Percentiles rank a stretch among this genome's conserved stretches.
Evolutionary conservation across 1,140 invertebrate genomes (phyloP).

Genomic region (Drosophila funebris): DNA sequence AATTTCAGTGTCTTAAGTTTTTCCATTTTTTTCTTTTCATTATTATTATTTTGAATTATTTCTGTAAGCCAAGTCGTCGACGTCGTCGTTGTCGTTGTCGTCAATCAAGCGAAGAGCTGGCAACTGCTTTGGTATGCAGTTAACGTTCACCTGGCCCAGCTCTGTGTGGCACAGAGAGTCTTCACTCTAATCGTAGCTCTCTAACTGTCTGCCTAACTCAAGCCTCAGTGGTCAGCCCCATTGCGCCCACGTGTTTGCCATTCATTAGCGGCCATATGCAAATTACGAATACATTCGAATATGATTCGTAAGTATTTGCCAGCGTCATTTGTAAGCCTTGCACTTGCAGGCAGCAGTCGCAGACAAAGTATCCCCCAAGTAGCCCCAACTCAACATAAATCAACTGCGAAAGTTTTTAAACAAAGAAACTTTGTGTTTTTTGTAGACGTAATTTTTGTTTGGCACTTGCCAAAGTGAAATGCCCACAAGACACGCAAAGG

Average conservation of each 20-base stretch:
- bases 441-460: slow-evolving; percentile 51
- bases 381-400: slow-evolving; percentile 51
- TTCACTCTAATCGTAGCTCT: background rate
- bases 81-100: slow-evolving; percentile 36
- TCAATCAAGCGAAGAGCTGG: slow-evolving; percentile 58
- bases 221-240: slow-evolving; percentile 7
- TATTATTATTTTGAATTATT: slow-evolving; percentile 58
- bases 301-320: background rate
- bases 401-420: slow-evolving; percentile 67
- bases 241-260: slow-evolving; percentile 59
- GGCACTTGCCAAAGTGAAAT: slow-evolving; percentile 61
- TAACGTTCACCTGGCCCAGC: slow-evolving; percentile 46
- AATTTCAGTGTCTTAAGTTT: slow-evolving; percentile 50
- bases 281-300: slow-evolving; percentile 33
- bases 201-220: background rate
- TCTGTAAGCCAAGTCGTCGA: slow-evolving; percentile 35
- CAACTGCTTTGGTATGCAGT: slow-evolving; percentile 56
- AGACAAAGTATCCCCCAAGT: slow-evolving; percentile 1
- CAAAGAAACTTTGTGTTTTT: slow-evolving; percentile 41
- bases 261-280: slow-evolving; percentile 64
- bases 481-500: slow-evolving; percentile 45
- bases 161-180: background rate
- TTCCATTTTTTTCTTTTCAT: slow-evolving; percentile 29
- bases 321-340: slow-evolving; percentile 70
- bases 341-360: slow-evolving; percentile 50